Evolutionary conservation across 2,888 invertebrate species (phyloP).

Genomic region (Hedychridium roseum): DNA sequence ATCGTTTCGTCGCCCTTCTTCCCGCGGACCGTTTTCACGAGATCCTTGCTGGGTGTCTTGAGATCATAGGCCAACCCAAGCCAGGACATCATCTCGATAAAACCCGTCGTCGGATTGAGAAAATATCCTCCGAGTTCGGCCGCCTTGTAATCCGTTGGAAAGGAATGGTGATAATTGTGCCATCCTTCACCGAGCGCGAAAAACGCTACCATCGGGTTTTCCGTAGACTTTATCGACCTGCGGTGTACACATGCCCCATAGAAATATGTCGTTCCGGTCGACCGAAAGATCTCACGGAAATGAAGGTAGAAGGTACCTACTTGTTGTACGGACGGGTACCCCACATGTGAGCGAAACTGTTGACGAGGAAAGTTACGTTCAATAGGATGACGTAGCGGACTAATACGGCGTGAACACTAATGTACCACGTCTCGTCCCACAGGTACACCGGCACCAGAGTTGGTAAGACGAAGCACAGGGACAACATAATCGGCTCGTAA

Average conservation of each 20-base stretch:
- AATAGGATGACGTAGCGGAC: slow-evolving; percentile 68
- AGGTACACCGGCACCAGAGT: slow-evolving; percentile 67
- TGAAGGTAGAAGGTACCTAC: slow-evolving; percentile 36
- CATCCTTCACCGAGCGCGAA: slow-evolving; percentile 68
- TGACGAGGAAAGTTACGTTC: slow-evolving; percentile 72
- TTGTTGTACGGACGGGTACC: slow-evolving; percentile 64
- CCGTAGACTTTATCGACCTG: slow-evolving; percentile 59
- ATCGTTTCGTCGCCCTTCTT: slow-evolving; percentile 55
- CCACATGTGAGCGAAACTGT: slow-evolving; percentile 70
- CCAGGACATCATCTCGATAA: slow-evolving; percentile 54
- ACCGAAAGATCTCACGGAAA: background rate
- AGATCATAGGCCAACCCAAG: slow-evolving; percentile 56
- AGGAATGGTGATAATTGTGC: slow-evolving; percentile 74
- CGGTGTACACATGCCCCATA: background rate
- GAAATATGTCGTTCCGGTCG: background rate
- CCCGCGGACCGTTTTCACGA: slow-evolving; percentile 39
- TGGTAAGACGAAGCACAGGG: slow-evolving; percentile 68
- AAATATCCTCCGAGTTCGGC: slow-evolving; percentile 51
- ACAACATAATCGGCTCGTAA: slow-evolving; percentile 66
- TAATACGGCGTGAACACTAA: slow-evolving; percentile 53
- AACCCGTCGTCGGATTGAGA: slow-evolving; percentile 50
- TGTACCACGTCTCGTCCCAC: slow-evolving; percentile 67
- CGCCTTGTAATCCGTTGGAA: slow-evolving; percentile 66
- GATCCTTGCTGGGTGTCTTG: slow-evolving; percentile 46
- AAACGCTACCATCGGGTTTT: slow-evolving; percentile 65